Evolutionary conservation across 2,113 vertebrate species (phyloP).

Genomic region (Rhinolophus ferrumequinum): DNA sequence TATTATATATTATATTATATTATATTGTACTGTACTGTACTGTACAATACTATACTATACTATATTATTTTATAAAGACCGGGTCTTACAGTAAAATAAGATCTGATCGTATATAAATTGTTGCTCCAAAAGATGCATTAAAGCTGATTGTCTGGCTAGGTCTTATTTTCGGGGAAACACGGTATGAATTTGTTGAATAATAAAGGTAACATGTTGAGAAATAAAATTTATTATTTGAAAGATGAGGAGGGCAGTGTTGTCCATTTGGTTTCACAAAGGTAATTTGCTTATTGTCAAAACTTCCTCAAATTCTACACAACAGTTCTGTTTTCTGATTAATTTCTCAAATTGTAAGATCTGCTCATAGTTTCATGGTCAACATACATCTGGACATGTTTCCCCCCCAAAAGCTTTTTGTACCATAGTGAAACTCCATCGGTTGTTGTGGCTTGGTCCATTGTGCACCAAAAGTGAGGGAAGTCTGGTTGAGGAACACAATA

Average conservation of each 20-base stretch:
- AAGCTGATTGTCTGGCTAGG: no score
- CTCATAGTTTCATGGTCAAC: not conserved
- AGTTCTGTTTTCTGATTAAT: conserved; percentile 44
- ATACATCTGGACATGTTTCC: not conserved
- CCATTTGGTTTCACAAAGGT: conserved; percentile 19
- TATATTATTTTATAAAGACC: no score
- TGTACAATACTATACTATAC: no score
- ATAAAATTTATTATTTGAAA: conserved; percentile 40
- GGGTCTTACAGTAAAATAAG: no score
- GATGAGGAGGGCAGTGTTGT: not conserved
- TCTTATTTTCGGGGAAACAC: no score
- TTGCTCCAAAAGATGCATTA: no score
- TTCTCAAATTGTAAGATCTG: conserved; percentile 51
- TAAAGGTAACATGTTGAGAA: not conserved
- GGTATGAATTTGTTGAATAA: not conserved
- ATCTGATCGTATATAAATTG: no score
- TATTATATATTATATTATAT: no score
- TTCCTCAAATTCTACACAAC: not conserved
- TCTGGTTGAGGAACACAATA: not conserved
- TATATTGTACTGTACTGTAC: no score
- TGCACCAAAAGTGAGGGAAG: not conserved
- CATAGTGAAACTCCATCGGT: not conserved
- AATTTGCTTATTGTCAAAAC: not conserved
- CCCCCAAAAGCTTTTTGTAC: not conserved
- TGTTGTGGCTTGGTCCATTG: not conserved